Evolutionary conservation across 2,888 invertebrate genomes (phyloP), one percentile per base, ranked within the genome.

Genomic region (Meganola albula): DNA sequence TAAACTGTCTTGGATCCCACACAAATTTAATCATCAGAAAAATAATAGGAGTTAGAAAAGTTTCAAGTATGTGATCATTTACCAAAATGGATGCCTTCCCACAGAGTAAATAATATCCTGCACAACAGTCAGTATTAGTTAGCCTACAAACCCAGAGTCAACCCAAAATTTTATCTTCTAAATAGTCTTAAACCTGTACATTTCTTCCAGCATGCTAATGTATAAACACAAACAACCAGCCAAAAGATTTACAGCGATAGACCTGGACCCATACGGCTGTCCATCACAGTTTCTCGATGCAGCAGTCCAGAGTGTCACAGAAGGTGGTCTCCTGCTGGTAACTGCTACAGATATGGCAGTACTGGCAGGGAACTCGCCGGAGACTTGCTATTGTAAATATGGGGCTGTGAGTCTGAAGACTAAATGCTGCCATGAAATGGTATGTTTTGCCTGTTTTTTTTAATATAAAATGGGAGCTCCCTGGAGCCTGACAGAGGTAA

Each of bases 311-410:
- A 90, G 92, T 37, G 80, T 95, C 0, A 87, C 88, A 27, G 92
- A 94, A 48, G 93, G 94, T 8, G 99, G 99, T 0, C 66, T 99
- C 12, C 76, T 99, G 14, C 89, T 98, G 52, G 92, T 99, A 0
- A 99, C 99, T 0, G 98, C 98, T 12, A 99, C 99, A 0, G 99
- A 99, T 72, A 96, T 98, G 95, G 96, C 93, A 0, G 93, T 98
- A 0, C 74, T 99, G 25, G 98, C 98, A 35, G 99, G 99, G 0
- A 98, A 98, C 79, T 90, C 94, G 0, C 94, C 97, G 0, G 99
- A 99, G 77, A 95, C 98, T 0, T 98, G 98, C 68, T 91, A 92
- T 55, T 90, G 91, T 5, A 98, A 98, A 84, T 99, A 99, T 68
- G 98, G 98, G 0, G 91, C 97, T 1, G 85, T 97, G 34, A 94